Conservation (phyloP, 2,797 vertebrate genomes). For the Valencia hispanica region DNA sequence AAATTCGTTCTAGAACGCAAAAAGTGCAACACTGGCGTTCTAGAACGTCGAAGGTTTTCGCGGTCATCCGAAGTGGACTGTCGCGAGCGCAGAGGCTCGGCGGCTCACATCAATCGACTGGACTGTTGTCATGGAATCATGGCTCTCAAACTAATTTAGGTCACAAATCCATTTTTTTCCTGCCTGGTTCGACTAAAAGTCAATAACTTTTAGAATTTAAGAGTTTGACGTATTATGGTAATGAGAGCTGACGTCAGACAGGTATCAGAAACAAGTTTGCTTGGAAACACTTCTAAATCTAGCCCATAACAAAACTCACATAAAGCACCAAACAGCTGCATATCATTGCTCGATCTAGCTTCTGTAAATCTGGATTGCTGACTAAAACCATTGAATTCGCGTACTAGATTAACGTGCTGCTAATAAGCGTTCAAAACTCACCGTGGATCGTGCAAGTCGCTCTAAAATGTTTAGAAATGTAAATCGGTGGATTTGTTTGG, state of each 20-base stretch:
- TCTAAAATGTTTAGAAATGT: background rate
- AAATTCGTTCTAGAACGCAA: background rate
- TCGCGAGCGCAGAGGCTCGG: constrained; percentile 37
- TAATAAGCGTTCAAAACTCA: constrained; percentile 27
- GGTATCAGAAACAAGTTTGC: background rate
- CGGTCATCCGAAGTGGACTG: background rate
- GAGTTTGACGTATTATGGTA: background rate
- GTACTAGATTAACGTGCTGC: background rate
- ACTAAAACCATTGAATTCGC: background rate
- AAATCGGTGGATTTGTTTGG: background rate
- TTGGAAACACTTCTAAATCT: background rate
- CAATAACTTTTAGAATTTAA: background rate
- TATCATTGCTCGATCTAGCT: background rate
- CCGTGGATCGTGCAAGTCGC: constrained; percentile 22
- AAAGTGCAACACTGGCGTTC: background rate
- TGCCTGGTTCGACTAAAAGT: background rate
- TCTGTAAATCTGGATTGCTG: background rate
- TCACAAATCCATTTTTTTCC: background rate
- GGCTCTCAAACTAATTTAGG: background rate
- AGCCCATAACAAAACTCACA: background rate
- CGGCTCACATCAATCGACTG: background rate
- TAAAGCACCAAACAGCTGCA: background rate
- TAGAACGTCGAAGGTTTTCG: constrained; percentile 1
- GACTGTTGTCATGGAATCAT: background rate
- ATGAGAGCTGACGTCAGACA: background rate